A percentile compares a stretch with the other conserved stretches of the same genome.
Conservation (phyloP, 2,888 invertebrate species). For the Therioaphis trifolii region DNA sequence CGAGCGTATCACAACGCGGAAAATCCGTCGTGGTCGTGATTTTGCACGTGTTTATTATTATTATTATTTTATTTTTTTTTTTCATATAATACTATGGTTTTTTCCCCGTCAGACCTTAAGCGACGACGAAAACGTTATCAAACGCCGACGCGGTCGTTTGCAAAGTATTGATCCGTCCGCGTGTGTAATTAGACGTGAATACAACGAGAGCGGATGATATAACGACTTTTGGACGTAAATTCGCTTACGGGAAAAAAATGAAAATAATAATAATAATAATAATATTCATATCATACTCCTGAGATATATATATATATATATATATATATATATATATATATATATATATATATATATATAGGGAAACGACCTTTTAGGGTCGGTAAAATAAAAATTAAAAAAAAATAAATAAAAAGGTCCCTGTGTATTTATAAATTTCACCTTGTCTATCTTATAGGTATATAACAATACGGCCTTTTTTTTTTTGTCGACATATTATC, state of each 20-base stretch:
- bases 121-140: conserved; percentile 8
- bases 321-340: neutral
- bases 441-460: neutral
- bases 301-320: no score
- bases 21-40: no score
- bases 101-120: neutral
- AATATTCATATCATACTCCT: conserved; percentile 25
- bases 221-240: conserved; percentile 51
- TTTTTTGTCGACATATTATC: conserved; percentile 33
- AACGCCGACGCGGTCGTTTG: conserved; percentile 8
- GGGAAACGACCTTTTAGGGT: conserved; percentile 39
- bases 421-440: conserved; percentile 50
- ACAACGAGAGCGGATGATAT: conserved; percentile 20
- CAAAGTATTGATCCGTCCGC: conserved; percentile 40
- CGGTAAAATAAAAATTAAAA: conserved; percentile 41
- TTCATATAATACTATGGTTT: no score
- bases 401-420: conserved; percentile 37
- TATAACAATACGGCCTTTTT: neutral
- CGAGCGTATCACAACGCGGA: no score
- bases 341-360: neutral
- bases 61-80: no score
- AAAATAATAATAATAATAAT: neutral
- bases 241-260: neutral
- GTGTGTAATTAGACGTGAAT: conserved; percentile 55
- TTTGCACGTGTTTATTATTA: no score